A percentile compares a stretch with the other conserved stretches of the same genome.
These are phyloP conservation scores for Grallaria varia DNA, from an alignment of 2,113 vertebrate genomes.

Conservation along the genomic window DNA sequence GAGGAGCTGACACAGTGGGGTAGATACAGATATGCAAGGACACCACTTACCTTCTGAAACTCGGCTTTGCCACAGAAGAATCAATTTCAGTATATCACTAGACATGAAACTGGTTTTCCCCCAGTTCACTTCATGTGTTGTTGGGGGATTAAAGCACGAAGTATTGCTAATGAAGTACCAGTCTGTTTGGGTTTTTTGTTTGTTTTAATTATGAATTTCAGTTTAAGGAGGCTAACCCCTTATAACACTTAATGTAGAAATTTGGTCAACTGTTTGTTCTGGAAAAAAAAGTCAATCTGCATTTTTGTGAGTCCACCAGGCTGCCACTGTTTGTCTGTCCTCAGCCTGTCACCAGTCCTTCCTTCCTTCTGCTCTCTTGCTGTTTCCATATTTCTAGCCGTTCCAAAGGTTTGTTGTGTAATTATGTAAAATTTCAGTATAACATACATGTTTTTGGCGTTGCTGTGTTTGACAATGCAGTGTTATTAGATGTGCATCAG, in stretches of 20 bases:
- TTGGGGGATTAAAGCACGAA: slow-evolving; percentile 1
- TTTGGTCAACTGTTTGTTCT: not conserved
- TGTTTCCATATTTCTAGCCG: not conserved
- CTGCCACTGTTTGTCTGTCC: not conserved
- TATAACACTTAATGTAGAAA: not conserved
- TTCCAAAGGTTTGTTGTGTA: not conserved
- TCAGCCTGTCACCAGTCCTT: not conserved
- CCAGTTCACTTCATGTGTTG: not conserved
- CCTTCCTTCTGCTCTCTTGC: not conserved
- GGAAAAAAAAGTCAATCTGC: not conserved
- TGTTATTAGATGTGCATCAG: not conserved
- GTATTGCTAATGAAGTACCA: slow-evolving; percentile 20
- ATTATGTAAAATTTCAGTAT: not conserved
- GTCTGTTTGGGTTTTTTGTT: not conserved
- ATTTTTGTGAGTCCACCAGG: not conserved
- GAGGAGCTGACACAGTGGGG: slow-evolving; percentile 57
- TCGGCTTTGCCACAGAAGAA: slow-evolving; percentile 39
- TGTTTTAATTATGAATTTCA: not conserved
- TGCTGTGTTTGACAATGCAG: not conserved
- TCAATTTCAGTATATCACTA: not conserved
- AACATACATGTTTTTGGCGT: not conserved
- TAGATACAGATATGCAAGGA: slow-evolving; percentile 18
- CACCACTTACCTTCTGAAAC: slow-evolving; percentile 57
- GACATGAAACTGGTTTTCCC: slow-evolving; percentile 30
- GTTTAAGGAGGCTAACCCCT: not conserved